A percentile compares a stretch with the other conserved stretches of the same genome.
phyloP scores from a whole-genome alignment of 2,888 invertebrate species.

The Nomada ruficornis region DNA sequence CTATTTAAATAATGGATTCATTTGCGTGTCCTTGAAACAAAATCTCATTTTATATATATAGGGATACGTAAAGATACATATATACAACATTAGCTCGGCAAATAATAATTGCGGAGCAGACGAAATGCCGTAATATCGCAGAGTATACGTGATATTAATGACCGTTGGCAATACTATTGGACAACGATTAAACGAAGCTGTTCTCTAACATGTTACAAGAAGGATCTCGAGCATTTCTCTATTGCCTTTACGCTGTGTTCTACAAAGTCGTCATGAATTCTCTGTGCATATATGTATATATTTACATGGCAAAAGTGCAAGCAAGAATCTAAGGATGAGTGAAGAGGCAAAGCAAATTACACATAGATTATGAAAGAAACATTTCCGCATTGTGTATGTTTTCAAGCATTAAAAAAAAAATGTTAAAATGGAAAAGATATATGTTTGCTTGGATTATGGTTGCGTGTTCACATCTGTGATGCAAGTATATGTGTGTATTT shows the following conservation, averaged over 20 bases:
- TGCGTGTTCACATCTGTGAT: slow-evolving; percentile 55
- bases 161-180: slow-evolving; percentile 27
- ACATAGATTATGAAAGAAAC: slow-evolving; percentile 23
- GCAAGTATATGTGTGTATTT: slow-evolving; percentile 44
- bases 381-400: slow-evolving; percentile 35
- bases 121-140: slow-evolving; percentile 4
- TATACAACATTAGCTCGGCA: slow-evolving; percentile 8
- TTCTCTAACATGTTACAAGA: slow-evolving; percentile 36
- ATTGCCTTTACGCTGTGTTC: slow-evolving; percentile 77
- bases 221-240: slow-evolving; percentile 78
- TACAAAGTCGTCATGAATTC: slow-evolving; percentile 44
- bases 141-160: slow-evolving; percentile 25
- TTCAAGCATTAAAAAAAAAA: slow-evolving; percentile 30
- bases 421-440: slow-evolving; percentile 17
- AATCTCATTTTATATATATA: slow-evolving; percentile 21
- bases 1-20: slow-evolving; percentile 32
- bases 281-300: slow-evolving; percentile 39
- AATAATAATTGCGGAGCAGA: slow-evolving; percentile 23
- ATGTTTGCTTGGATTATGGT: slow-evolving; percentile 58
- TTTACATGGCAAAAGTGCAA: slow-evolving; percentile 14
- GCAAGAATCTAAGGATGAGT: slow-evolving; percentile 13
- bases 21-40: slow-evolving; percentile 32
- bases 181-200: slow-evolving; percentile 36
- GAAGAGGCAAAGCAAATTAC: slow-evolving; percentile 1
- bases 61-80: background rate